Conservation (phyloP, 1,140 invertebrate genomes). For the Belonocnema kinseyi region DNA sequence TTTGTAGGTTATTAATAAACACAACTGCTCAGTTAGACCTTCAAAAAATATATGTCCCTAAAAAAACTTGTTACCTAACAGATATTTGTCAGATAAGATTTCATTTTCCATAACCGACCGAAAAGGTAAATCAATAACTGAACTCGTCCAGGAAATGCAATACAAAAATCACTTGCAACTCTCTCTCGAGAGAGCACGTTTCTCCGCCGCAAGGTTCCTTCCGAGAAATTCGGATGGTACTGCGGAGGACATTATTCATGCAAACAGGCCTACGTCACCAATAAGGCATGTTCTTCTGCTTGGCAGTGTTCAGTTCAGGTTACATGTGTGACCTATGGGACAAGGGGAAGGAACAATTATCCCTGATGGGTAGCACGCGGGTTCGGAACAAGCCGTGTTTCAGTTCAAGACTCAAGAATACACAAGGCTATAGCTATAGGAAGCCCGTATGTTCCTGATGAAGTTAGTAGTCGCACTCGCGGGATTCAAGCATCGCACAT, state of each 20-base stretch:
- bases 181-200: conserved; percentile 28
- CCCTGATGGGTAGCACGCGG: conserved; percentile 37
- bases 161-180: conserved; percentile 5
- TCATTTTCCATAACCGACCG: too few relatives aligned
- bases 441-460: conserved; percentile 35
- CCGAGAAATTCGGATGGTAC: conserved; percentile 62
- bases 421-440: background rate
- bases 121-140: background rate
- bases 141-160: conserved; percentile 15
- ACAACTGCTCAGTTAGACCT: too few relatives aligned
- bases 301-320: conserved; percentile 28
- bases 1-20: too few relatives aligned
- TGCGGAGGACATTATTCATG: conserved; percentile 65
- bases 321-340: conserved; percentile 21
- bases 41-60: too few relatives aligned
- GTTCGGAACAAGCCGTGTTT: conserved; percentile 29
- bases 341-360: conserved; percentile 50
- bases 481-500: conserved; percentile 42
- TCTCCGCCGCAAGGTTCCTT: conserved; percentile 45
- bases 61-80: too few relatives aligned
- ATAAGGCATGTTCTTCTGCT: conserved; percentile 39
- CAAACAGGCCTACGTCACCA: conserved; percentile 45
- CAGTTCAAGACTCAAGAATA: background rate
- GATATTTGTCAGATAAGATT: too few relatives aligned
- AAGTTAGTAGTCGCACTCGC: conserved; percentile 49